Evolutionary conservation across 2,797 vertebrate genomes (phyloP).

Genomic region (Bradypus variegatus): DNA sequence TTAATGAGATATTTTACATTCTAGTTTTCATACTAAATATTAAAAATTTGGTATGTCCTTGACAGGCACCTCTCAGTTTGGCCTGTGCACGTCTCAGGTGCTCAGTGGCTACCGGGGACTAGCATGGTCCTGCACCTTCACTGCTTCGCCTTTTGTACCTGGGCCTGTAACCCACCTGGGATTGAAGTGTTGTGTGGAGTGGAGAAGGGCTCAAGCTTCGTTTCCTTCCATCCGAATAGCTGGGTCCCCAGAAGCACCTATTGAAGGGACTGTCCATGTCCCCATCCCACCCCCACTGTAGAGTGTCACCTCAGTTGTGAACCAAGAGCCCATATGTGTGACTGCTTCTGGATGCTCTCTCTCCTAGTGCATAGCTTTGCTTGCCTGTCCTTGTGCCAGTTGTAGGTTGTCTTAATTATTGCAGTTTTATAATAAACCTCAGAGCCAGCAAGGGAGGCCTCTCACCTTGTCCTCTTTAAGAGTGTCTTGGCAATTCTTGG

Average conservation of each 20-base stretch:
- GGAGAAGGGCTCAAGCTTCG: not conserved
- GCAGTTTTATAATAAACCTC: not conserved
- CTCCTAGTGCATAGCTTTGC: not conserved
- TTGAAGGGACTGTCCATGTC: not conserved
- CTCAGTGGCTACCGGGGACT: accelerated
- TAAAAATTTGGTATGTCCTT: not conserved
- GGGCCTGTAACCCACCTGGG: not conserved
- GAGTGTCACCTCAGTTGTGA: not conserved
- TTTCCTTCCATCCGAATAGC: not conserved
- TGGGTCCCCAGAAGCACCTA: not conserved
- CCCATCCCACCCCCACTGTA: no score
- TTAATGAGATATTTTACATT: not conserved
- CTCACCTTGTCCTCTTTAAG: not conserved
- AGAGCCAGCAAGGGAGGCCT: not conserved
- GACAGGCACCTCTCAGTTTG: not conserved
- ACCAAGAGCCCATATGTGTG: accelerated
- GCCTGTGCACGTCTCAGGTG: not conserved
- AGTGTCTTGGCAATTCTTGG: not conserved
- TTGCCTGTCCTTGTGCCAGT: not conserved
- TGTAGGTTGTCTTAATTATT: not conserved
- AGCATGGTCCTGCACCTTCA: not conserved
- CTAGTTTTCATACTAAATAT: not conserved
- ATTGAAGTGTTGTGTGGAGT: not conserved
- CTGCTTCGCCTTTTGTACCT: not conserved
- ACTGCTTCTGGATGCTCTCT: not conserved